Conservation (phyloP, 2,797 vertebrate species). For the Cephalopachus bancanus region DNA sequence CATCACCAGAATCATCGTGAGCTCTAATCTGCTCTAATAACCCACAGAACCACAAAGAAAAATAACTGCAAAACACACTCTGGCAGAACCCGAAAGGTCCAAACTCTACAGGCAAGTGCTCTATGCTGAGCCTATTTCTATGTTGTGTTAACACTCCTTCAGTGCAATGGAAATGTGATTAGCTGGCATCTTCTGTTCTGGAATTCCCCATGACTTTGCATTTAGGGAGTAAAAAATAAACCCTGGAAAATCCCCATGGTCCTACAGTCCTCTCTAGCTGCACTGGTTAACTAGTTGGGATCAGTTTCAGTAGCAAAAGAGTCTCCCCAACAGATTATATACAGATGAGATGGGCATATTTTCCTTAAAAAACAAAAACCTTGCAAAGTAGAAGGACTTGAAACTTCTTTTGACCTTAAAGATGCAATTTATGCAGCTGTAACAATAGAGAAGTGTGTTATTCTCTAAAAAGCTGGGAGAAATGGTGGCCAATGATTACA, state of each 20-base stretch:
- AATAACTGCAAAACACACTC: not conserved
- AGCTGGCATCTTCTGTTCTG: constrained; percentile 3
- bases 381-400: not conserved
- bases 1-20: not conserved
- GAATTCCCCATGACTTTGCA: constrained; percentile 37
- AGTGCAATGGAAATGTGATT: not conserved
- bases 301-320: not conserved
- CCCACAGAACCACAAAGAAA: not conserved
- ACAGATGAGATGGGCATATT: not conserved
- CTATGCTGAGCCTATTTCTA: not conserved
- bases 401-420: constrained; percentile 22
- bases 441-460: not conserved
- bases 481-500: not conserved
- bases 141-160: not conserved
- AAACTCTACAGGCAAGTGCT: not conserved
- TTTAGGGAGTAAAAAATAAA: constrained; percentile 39
- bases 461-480: constrained; percentile 20
- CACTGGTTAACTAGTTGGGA: not conserved
- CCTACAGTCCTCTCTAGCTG: not conserved
- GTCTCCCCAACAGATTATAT: not conserved
- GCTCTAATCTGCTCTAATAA: not conserved
- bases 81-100: not conserved
- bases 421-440: not conserved
- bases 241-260: not conserved
- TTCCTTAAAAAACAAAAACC: not conserved